Conservation (phyloP, 2,797 vertebrate species). For the Melanotaenia maccullochi region DNA sequence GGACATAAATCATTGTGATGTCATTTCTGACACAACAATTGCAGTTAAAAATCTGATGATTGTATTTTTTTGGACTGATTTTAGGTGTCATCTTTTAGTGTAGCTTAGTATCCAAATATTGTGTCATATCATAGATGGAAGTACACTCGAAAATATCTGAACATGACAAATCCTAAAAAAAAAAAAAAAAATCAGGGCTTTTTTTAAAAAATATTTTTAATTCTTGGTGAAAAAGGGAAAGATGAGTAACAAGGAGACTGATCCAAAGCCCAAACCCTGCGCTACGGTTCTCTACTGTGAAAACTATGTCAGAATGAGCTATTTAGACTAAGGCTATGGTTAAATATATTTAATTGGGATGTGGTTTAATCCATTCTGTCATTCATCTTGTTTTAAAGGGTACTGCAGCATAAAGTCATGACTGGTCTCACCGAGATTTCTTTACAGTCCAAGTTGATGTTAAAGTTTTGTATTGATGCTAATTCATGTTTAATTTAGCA, state of each 20-base stretch:
- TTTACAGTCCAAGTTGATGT: not conserved
- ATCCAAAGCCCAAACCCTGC: not conserved
- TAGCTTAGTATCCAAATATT: conserved; percentile 29
- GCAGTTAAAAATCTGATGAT: conserved; percentile 39
- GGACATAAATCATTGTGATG: conserved; percentile 28
- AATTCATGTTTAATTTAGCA: conserved; percentile 16
- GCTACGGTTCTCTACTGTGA: not conserved
- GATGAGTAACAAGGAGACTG: not conserved
- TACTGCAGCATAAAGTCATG: conserved; percentile 1
- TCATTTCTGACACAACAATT: conserved; percentile 36
- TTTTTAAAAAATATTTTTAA: not conserved
- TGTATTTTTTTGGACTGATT: conserved; percentile 33
- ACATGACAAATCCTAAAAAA: conserved; percentile 12
- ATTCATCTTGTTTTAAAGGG: conserved; percentile 5
- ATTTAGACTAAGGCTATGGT: not conserved
- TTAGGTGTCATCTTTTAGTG: conserved; percentile 19
- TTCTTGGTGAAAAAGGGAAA: not conserved
- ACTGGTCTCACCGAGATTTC: not conserved
- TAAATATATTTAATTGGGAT: not conserved
- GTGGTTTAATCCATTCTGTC: conserved; percentile 1
- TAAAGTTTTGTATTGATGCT: not conserved
- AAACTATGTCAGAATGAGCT: conserved; percentile 4
- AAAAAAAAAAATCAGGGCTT: not conserved
- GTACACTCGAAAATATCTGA: conserved; percentile 23
- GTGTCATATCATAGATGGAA: conserved; percentile 30